Evolutionary conservation across 2,113 vertebrate genomes (phyloP).

Genomic region (Catharus fuscescens): DNA sequence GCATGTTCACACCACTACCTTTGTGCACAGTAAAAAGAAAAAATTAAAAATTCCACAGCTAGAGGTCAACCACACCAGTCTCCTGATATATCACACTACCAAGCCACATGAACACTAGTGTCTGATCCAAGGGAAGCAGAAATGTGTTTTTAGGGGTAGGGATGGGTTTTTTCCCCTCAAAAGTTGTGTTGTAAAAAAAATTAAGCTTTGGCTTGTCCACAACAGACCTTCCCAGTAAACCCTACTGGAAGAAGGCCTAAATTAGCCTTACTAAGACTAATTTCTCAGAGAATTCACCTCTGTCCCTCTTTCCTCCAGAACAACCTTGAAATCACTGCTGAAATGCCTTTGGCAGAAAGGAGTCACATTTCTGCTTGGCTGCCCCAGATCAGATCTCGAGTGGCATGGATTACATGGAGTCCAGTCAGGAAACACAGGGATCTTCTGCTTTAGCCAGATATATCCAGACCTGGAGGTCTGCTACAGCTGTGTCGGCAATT

Average conservation of each 20-base stretch:
- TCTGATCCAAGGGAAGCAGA: background rate
- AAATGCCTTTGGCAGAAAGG: background rate
- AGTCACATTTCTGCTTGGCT: constrained; percentile 23
- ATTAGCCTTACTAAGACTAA: background rate
- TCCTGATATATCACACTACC: background rate
- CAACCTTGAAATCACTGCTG: background rate
- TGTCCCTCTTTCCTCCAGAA: background rate
- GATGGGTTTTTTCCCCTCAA: background rate
- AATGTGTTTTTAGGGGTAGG: background rate
- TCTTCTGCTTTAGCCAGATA: constrained; percentile 40
- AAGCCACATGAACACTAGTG: background rate
- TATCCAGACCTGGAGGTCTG: constrained; percentile 49
- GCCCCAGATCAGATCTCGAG: background rate
- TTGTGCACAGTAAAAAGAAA: background rate
- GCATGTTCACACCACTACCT: constrained; percentile 8
- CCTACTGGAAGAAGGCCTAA: background rate
- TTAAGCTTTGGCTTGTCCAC: background rate
- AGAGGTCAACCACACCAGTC: background rate
- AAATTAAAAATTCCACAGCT: background rate
- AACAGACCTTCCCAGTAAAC: background rate
- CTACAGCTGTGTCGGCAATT: constrained; percentile 51
- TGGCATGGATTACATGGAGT: background rate
- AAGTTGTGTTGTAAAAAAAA: background rate
- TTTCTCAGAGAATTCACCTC: background rate
- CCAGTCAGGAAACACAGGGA: background rate